Conservation (phyloP, 2,888 invertebrate genomes). For the Leptura quadrifasciata region DNA sequence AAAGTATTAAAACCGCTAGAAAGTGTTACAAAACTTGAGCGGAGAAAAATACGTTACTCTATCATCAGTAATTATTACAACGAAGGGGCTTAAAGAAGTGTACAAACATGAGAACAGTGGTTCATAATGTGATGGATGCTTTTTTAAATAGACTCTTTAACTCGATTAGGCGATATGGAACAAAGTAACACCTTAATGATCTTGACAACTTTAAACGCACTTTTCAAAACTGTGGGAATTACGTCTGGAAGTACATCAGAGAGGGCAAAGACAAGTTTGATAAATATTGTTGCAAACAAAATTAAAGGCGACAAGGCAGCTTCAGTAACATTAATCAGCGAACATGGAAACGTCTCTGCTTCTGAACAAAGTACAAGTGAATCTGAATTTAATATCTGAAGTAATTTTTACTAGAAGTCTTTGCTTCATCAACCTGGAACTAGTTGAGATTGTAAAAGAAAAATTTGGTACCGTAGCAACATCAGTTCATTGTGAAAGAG, state of each 20-base stretch:
- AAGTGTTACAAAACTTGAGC: slow-evolving; percentile 50
- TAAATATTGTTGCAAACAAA: background rate
- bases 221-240: slow-evolving; percentile 54
- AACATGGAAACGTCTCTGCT: slow-evolving; percentile 15
- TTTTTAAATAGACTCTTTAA: slow-evolving; percentile 40
- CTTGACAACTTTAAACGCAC: slow-evolving; percentile 54
- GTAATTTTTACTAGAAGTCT: slow-evolving; percentile 34
- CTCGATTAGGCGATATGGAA: slow-evolving; percentile 50
- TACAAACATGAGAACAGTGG: slow-evolving; percentile 39
- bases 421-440: slow-evolving; percentile 30
- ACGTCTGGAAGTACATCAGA: slow-evolving; percentile 25
- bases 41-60: slow-evolving; percentile 55
- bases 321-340: too few relatives aligned
- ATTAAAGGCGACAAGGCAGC: too few relatives aligned
- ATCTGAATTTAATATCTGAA: slow-evolving; percentile 31
- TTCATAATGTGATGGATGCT: slow-evolving; percentile 16
- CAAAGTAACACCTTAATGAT: slow-evolving; percentile 46
- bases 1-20: slow-evolving; percentile 56
- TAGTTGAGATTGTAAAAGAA: slow-evolving; percentile 38
- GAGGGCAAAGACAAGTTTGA: slow-evolving; percentile 33
- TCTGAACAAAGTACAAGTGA: background rate
- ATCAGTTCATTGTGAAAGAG: slow-evolving; percentile 42
- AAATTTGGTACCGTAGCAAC: slow-evolving; percentile 47
- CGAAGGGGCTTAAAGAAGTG: slow-evolving; percentile 39
- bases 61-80: slow-evolving; percentile 46